phyloP scores from a whole-genome alignment of 1,140 invertebrate species.

The Cotesia vestalis region DNA sequence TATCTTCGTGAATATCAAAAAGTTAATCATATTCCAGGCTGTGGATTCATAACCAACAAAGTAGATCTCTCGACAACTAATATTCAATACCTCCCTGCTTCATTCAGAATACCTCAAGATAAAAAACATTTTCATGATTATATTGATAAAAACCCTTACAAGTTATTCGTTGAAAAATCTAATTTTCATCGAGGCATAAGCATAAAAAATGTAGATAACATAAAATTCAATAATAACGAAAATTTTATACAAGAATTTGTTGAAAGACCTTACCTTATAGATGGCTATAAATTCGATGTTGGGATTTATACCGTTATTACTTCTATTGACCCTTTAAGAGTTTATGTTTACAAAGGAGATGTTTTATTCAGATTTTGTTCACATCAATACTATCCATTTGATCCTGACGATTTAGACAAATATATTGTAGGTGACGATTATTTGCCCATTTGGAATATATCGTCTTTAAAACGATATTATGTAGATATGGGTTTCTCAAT shows the following conservation, averaged over 20 bases:
- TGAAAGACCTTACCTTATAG: constrained; percentile 82
- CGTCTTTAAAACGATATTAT: constrained; percentile 83
- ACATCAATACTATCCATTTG: constrained; percentile 92
- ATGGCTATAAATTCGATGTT: constrained; percentile 95
- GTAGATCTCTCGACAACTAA: constrained; percentile 85
- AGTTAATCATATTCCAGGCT: constrained; percentile 95
- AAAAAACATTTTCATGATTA: constrained; percentile 79
- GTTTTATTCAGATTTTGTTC: constrained; percentile 92
- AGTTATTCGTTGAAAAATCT: constrained; percentile 90
- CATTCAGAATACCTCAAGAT: constrained; percentile 87
- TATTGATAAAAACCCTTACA: constrained; percentile 73
- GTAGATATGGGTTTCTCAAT: constrained; percentile 81
- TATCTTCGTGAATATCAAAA: constrained; percentile 78
- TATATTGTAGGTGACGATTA: constrained; percentile 97
- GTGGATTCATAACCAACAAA: constrained; percentile 95
- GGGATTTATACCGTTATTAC: constrained; percentile 94
- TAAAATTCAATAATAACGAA: constrained; percentile 77
- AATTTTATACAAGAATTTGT: constrained; percentile 93
- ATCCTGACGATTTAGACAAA: constrained; percentile 81
- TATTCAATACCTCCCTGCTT: constrained; percentile 78
- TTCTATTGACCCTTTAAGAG: constrained; percentile 87
- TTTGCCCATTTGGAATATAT: constrained; percentile 92
- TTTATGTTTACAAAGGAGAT: constrained; percentile 91
- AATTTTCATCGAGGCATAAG: constrained; percentile 91
- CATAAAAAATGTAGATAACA: constrained; percentile 75